phyloP scores from a whole-genome alignment of 2,888 invertebrate genomes.

The Lepetodrilus schrolli region DNA sequence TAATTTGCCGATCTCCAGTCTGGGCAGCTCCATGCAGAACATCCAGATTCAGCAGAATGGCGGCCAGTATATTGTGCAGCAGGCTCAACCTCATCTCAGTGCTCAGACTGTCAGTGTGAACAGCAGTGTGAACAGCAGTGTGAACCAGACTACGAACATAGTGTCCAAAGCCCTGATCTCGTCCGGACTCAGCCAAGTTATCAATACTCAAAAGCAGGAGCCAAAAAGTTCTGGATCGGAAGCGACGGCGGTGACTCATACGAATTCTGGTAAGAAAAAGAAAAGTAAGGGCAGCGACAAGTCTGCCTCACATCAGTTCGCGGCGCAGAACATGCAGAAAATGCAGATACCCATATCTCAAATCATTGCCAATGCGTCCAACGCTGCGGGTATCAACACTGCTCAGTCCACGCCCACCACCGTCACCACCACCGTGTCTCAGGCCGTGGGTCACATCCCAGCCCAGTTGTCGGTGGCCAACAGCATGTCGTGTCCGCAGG shows the following conservation, averaged over 20 bases:
- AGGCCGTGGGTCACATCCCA: constrained; percentile 44
- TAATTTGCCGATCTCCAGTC: constrained; percentile 5
- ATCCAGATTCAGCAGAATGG: constrained; percentile 36
- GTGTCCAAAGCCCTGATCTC: constrained; percentile 34
- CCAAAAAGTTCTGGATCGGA: constrained; percentile 3
- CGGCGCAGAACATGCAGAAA: constrained; percentile 72
- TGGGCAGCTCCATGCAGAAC: constrained; percentile 37
- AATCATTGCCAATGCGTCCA: constrained; percentile 14
- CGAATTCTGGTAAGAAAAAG: background rate
- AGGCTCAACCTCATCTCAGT: constrained; percentile 37
- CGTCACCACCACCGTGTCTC: constrained; percentile 58
- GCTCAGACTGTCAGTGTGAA: constrained; percentile 41
- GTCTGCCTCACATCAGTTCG: constrained; percentile 38
- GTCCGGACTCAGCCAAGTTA: constrained; percentile 33
- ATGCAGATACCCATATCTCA: constrained; percentile 77
- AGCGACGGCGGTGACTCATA: background rate
- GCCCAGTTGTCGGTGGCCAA: constrained; percentile 33
- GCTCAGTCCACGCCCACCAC: constrained; percentile 37
- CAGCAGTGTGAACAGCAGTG: background rate
- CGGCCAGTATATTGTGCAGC: constrained; percentile 31
- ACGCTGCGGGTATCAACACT: constrained; percentile 31
- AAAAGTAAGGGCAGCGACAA: background rate
- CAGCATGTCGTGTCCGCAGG: constrained; percentile 32
- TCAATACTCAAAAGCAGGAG: constrained; percentile 2
- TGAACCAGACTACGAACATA: constrained; percentile 24